Evolutionary conservation across 1,140 invertebrate species (phyloP).

Genomic region (Hyposmocoma kahamanoa): DNA sequence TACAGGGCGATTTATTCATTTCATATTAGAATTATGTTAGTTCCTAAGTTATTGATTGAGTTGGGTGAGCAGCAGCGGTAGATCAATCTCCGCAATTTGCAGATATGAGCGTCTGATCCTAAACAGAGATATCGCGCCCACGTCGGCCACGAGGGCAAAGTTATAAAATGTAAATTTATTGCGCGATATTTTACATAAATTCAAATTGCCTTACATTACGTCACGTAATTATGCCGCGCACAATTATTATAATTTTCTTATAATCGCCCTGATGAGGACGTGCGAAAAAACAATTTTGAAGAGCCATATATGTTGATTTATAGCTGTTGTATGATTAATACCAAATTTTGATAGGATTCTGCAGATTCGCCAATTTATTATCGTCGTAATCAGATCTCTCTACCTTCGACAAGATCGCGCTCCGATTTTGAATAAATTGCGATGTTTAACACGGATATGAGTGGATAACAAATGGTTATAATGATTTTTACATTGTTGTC

Average conservation of each 20-base stretch:
- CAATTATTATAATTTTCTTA: constrained; percentile 73
- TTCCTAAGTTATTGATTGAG: constrained; percentile 17
- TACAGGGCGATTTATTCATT: too few species aligned
- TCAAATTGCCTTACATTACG: constrained; percentile 62
- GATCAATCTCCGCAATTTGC: constrained; percentile 32
- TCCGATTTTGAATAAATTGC: not conserved
- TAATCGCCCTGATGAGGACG: constrained; percentile 62
- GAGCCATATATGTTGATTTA: constrained; percentile 55
- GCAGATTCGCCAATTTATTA: not conserved
- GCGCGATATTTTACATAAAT: constrained; percentile 68
- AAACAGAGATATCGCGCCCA: constrained; percentile 47
- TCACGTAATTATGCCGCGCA: constrained; percentile 60
- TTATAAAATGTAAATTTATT: constrained; percentile 72
- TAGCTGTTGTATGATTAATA: constrained; percentile 15
- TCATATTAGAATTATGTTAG: not conserved
- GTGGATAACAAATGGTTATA: constrained; percentile 8
- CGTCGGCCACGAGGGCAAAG: constrained; percentile 31
- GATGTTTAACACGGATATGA: constrained; percentile 11
- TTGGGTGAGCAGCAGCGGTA: constrained; percentile 9
- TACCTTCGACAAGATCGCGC: not conserved
- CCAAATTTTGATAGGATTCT: not conserved
- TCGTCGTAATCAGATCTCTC: not conserved
- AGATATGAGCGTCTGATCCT: constrained; percentile 36
- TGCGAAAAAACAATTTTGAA: constrained; percentile 68
- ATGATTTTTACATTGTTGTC: constrained; percentile 14